phyloP scores from a whole-genome alignment of 2,113 vertebrate species.

The Amblyopsis rosae region DNA sequence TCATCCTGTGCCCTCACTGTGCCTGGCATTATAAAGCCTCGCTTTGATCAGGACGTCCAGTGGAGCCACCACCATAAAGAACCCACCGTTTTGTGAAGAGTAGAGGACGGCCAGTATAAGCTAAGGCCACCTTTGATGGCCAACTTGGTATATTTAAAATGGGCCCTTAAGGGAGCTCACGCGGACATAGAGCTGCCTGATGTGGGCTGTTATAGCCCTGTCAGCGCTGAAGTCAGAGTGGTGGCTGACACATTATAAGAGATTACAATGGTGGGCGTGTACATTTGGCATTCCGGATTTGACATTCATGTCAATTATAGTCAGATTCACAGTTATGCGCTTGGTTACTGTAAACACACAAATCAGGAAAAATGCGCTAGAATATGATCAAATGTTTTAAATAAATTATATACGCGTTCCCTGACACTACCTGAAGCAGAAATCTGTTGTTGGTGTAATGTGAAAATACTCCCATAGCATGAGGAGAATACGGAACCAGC shows the following conservation, averaged over 20 bases:
- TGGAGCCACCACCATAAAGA: constrained; percentile 48
- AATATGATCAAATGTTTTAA: not conserved
- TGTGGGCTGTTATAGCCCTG: constrained; percentile 39
- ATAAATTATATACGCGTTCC: constrained; percentile 16
- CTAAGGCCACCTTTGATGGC: constrained; percentile 48
- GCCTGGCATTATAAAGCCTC: constrained; percentile 64
- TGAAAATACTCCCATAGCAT: constrained; percentile 45
- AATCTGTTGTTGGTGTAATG: constrained; percentile 55
- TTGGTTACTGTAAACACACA: not conserved
- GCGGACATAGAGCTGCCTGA: constrained; percentile 54
- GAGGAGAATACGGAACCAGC: constrained; percentile 68
- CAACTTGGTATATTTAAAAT: constrained; percentile 42
- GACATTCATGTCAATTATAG: no score
- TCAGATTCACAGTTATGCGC: no score
- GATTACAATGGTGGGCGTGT: not conserved
- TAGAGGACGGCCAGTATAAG: constrained; percentile 34
- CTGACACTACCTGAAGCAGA: constrained; percentile 35
- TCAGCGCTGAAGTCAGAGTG: no score
- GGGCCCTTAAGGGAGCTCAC: constrained; percentile 57
- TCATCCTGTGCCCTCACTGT: constrained; percentile 58
- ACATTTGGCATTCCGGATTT: no score
- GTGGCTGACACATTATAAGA: not conserved
- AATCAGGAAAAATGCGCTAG: not conserved
- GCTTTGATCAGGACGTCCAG: constrained; percentile 67
- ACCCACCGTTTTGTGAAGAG: constrained; percentile 32